These are phyloP conservation scores for Chelidonichthys spinosus DNA, from an alignment of 2,797 vertebrate species.

Conservation along the genomic window DNA sequence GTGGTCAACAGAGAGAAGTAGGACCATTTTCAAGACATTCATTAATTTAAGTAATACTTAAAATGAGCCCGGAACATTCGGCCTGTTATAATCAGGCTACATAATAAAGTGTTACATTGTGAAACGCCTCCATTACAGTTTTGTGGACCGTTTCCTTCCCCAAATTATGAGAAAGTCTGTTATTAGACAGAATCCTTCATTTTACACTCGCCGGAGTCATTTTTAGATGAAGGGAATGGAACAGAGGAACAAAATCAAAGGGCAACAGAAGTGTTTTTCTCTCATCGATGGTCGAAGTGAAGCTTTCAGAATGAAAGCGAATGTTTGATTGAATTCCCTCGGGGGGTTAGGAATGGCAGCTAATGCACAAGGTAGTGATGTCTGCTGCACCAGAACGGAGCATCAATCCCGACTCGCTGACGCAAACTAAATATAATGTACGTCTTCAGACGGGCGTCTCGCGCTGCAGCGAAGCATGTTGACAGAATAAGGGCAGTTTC, in stretches of 20 bases:
- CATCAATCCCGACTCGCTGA: constrained; percentile 45
- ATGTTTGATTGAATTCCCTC: constrained; percentile 59
- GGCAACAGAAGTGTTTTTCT: constrained; percentile 57
- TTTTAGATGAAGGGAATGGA: constrained; percentile 47
- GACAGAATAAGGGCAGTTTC: constrained; percentile 68
- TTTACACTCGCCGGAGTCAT: constrained; percentile 20
- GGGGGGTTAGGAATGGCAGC: constrained; percentile 43
- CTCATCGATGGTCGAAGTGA: constrained; percentile 56
- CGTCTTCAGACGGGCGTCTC: constrained; percentile 37
- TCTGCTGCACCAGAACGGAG: constrained; percentile 33
- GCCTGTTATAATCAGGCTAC: background rate
- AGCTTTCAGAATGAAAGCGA: constrained; percentile 58
- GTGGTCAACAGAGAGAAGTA: too few species aligned
- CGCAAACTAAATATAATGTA: constrained; percentile 60
- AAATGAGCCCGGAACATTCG: too few species aligned
- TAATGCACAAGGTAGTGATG: constrained; percentile 62
- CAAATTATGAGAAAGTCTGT: constrained; percentile 46
- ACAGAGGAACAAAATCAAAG: constrained; percentile 52
- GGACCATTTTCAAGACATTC: too few species aligned
- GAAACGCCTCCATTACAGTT: constrained; percentile 16
- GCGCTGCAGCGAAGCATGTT: constrained; percentile 29
- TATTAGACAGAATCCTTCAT: constrained; percentile 38
- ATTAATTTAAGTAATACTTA: too few species aligned
- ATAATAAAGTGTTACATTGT: constrained; percentile 13
- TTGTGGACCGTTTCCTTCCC: constrained; percentile 23